Evolutionary conservation across 2,113 vertebrate species (phyloP), one percentile per base, ranked within the genome.

Genomic region (Crotophaga sulcirostris): DNA sequence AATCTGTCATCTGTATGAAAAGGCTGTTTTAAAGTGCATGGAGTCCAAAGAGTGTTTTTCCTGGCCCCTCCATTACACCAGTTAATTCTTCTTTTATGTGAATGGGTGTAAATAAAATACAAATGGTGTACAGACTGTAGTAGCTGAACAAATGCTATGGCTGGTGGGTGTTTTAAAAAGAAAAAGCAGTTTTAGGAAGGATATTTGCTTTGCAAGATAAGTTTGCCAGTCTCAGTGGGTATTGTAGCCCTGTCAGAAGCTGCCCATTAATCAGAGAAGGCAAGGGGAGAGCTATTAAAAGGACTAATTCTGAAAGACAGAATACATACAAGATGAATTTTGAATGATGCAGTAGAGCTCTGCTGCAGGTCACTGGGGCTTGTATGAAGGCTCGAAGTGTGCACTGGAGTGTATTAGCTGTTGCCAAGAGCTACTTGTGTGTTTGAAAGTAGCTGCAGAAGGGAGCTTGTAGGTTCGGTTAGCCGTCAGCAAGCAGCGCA

Each of bases 1-100:
- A 96, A 96, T 96, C 92, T 96, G 86, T 97, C 93, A 94, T 75
- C 68, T 90, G 7, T 54, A 63, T 51, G 49, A 33, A 64, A 66
- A 82, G 40, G 8, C 60, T 84, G 52, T 33, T 80, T 54, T 38
- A 66, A 88, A 77, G 82, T 55, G 13, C 28, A 21, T 18, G 14
- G 44, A 84, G 31, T 52, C 83, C 45, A 56, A 63, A 49, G 29
- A 52, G 54, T 29, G 20, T 33, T 93, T 78, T 90, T 73, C 54
- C 54, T 3, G 10, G 69, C 29, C 62, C 58, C n/a, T 86, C 19
- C 51, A 77, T 9, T 51, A 45, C 25, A 23, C 85, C 1, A 13
- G 80, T 79, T 70, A 69, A 73, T 62, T 80, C 11, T n/a, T 69
- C 25, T 21, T 47, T 47, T 76, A 38, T 29, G 10, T 36, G 89